phyloP scores from a whole-genome alignment of 2,797 vertebrate species.

The Fistularia tabacaria region DNA sequence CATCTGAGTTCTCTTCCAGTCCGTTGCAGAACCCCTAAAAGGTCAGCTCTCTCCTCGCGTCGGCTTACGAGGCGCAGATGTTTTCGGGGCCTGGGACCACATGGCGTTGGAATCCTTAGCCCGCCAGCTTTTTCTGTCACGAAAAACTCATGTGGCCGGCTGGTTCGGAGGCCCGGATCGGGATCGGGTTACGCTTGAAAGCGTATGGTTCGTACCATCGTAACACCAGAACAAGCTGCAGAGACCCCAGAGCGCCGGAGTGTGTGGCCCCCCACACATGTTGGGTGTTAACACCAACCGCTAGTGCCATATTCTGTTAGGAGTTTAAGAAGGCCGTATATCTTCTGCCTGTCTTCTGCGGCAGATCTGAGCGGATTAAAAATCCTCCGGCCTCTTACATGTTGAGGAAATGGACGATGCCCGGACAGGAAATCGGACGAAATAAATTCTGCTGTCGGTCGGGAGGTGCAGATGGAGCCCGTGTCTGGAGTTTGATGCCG shows the following conservation, averaged over 20 bases:
- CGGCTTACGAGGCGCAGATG: slow-evolving; percentile 24
- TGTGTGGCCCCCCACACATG: slow-evolving; percentile 24
- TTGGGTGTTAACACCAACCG: slow-evolving; percentile 21
- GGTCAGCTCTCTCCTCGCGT: slow-evolving; percentile 34
- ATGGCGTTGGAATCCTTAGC: neutral
- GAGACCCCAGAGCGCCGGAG: slow-evolving; percentile 1
- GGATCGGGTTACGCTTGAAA: slow-evolving; percentile 41
- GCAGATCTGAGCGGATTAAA: too few species aligned
- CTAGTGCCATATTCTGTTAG: neutral
- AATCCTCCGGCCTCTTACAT: too few species aligned
- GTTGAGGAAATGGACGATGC: too few species aligned
- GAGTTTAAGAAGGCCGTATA: too few species aligned
- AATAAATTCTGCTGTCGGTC: too few species aligned
- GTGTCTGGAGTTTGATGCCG: too few species aligned
- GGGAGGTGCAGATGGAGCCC: too few species aligned
- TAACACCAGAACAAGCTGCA: neutral
- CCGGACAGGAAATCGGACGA: too few species aligned
- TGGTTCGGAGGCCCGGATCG: slow-evolving; percentile 8
- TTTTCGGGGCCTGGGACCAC: too few species aligned
- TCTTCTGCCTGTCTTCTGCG: too few species aligned
- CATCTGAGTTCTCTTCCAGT: slow-evolving; percentile 33
- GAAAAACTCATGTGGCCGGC: slow-evolving; percentile 3
- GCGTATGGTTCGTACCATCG: slow-evolving; percentile 20
- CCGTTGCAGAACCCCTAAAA: slow-evolving; percentile 28
- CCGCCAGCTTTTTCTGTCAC: slow-evolving; percentile 32